Base-by-base conservation (phyloP, 2,113 vertebrate species). In the Triplophysa dalaica region DNA sequence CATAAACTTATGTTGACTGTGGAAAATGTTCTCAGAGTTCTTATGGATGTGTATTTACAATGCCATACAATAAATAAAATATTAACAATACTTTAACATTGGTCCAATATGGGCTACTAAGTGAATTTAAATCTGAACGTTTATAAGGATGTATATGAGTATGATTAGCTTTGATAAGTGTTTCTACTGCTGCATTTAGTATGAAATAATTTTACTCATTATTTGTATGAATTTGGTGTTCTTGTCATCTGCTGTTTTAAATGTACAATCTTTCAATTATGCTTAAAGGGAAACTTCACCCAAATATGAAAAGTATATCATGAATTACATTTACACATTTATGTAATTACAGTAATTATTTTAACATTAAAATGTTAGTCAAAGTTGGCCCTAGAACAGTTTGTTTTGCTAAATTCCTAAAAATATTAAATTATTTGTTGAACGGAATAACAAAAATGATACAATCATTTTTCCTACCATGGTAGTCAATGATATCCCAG, bases 91-190 rank as follows among this genome's bases (percentile, higher is more conserved):
- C 29, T 60, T 60, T 16, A 73, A n/a, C n/a, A 22, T 61, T 43
- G 70, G 33, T 74, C 69, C 69, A 38, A 38, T 8, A 6, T 58
- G 11, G 19, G 29, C 56, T 73, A 58, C 60, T 60, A 12, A 16
- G 52, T 11, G 1, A 73, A 41, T 72, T 21, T 41, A 58, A 73
- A 22, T 41, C 29, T 54, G 38, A 60, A 22, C 33, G 9, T 56
- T 6, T 22, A 43, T 21, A 58, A n/a, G n/a, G 19, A 38, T 60
- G 38, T 22, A 73, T 22, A 43, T 61, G 24, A 33, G 68, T 43
- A 69, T 50, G 26, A 74, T 74, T 61, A 74, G 70, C 12, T 41
- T 56, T 72, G n/a, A n/a, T n/a, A n/a, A n/a, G 19, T 41, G 60
- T 8, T 16, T 73, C 19, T 22, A 60, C 70, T 16, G 3, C 52